Conservation (phyloP, 2,113 vertebrate species). For the Malurus alboscapulatus region DNA sequence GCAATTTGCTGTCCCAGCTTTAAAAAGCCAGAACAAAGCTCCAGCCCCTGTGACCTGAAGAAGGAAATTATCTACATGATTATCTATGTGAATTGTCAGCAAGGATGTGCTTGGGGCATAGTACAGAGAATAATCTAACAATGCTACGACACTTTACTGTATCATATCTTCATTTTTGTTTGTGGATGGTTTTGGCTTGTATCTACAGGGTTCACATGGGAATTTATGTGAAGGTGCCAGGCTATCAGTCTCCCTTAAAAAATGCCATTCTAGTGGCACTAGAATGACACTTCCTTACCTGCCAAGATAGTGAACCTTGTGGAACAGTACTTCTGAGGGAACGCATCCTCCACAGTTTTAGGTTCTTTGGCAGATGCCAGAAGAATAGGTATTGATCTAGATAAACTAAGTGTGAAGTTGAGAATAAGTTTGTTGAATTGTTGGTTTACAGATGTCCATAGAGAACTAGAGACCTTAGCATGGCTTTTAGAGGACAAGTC, state of each 20-base stretch:
- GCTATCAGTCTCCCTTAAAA: background rate
- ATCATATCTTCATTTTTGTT: background rate
- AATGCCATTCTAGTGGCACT: background rate
- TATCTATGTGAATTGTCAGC: background rate
- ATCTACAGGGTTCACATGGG: fast-evolving
- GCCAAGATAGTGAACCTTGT: fast-evolving
- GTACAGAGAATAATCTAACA: background rate
- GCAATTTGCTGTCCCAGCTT: background rate
- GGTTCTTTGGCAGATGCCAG: background rate
- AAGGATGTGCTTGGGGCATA: background rate
- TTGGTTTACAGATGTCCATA: background rate
- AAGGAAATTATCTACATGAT: background rate
- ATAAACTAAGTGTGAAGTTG: background rate
- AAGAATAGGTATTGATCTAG: background rate
- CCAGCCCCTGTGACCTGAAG: background rate
- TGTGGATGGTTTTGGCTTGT: background rate
- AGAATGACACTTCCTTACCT: background rate
- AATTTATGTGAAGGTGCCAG: background rate
- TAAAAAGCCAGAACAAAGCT: background rate
- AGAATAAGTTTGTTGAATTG: background rate
- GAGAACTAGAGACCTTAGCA: background rate
- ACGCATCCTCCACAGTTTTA: background rate
- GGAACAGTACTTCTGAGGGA: background rate
- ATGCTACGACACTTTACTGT: background rate
- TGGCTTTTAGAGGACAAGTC: background rate